Evolutionary conservation across 1,140 invertebrate species (phyloP).

Genomic region (Drosophila kikkawai): DNA sequence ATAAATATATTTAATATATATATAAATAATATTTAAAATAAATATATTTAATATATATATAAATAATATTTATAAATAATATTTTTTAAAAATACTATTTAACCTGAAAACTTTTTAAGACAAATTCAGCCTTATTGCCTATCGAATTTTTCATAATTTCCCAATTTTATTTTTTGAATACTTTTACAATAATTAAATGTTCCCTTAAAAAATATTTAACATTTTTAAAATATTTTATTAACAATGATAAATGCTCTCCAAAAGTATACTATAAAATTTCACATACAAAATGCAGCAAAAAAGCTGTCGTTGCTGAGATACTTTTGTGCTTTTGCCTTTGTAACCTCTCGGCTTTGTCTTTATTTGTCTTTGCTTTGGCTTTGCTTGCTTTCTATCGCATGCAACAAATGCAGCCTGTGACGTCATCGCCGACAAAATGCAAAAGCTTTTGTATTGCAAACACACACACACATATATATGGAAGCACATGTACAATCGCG

Average conservation of each 20-base stretch:
- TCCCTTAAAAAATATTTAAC: background rate
- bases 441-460: conserved; percentile 35
- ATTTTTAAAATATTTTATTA: too few species aligned
- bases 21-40: background rate
- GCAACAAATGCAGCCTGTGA: conserved; percentile 75
- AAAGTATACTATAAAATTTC: background rate
- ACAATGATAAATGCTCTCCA: background rate
- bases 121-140: background rate
- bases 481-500: background rate
- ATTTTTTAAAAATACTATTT: background rate
- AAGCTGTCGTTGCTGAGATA: background rate
- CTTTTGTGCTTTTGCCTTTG: conserved; percentile 5
- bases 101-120: background rate
- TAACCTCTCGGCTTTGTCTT: background rate
- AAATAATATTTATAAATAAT: background rate
- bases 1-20: background rate
- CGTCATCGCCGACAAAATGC: conserved; percentile 43
- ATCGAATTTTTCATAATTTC: background rate
- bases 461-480: background rate
- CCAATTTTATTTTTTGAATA: too few species aligned
- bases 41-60: background rate
- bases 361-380: background rate
- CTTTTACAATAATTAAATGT: too few species aligned
- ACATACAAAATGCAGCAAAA: background rate
- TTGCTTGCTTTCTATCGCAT: conserved; percentile 30